Base-by-base conservation (phyloP, 2,888 invertebrate species). In the Meteorus cinctellus region DNA sequence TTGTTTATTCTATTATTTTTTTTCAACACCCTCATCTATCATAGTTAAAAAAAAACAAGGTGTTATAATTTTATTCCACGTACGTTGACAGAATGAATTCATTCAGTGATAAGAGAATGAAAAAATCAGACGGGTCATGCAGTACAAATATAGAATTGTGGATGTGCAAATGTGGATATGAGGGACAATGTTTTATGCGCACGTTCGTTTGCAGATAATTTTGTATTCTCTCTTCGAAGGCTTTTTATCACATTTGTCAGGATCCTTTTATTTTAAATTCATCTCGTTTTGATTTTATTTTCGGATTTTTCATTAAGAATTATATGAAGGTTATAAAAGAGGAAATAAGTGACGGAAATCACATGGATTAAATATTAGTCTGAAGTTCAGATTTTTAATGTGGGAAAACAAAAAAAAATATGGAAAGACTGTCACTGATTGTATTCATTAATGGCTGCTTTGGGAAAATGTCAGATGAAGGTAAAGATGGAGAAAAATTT, bases 41-140 rank as follows among this genome's bases (percentile, higher is more conserved):
- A n/a, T 55, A 8, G 8, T 48, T 48, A 16, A 19, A 55, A 2
- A 48, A 48, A 48, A 63, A 63, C 16, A 1, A 31, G 3, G n/a
- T 12, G 31, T 1, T 16, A 63, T 34, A 34, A 31, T 34, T n/a
- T 63, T 63, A 63, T 63, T 31, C 34, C 1, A 24, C 27, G 12
- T 31, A 62, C 29, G 34, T 8, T 63, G 29, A 63, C 16, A 63
- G 31, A 63, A 63, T 31, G 29, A 63, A 63, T 63, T 63, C n/a
- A 5, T n/a, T 29, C 29, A 16, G 63, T 34, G 63, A 63, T 31
- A 31, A 63, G 14, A 31, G 63, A 31, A 63, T 12, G 31, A 6
- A 29, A 63, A 31, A 14, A 16, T 24, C 27, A 16, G n/a, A 55
- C 19, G 59, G 3, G 24, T 19, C 14, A 16, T 59, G 19, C 1